Conservation (phyloP, 2,113 vertebrate species). For the Tetrax tetrax region DNA sequence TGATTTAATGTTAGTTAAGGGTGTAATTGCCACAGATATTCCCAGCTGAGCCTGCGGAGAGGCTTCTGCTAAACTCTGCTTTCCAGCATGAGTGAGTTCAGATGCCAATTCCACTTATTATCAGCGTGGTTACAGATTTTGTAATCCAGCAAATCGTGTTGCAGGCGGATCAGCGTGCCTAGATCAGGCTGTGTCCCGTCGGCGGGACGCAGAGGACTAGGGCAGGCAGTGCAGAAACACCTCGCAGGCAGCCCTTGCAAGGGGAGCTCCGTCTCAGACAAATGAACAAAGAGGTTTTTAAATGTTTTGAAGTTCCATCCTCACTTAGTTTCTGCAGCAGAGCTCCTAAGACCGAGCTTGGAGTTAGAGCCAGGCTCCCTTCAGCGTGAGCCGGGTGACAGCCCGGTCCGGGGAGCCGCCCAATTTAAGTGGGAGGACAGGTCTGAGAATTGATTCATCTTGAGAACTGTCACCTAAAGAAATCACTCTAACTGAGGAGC, state of each 20-base stretch:
- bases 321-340: neutral
- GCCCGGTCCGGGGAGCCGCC: neutral
- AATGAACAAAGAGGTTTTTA: accelerated
- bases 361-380: neutral
- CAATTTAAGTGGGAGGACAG: neutral
- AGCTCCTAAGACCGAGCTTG: neutral
- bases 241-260: neutral
- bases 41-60: neutral
- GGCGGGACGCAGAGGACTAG: neutral
- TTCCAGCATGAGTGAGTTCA: neutral
- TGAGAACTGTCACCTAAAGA: neutral
- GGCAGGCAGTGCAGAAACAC: no score
- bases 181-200: neutral
- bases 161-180: neutral
- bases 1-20: neutral
- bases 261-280: neutral
- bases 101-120: neutral
- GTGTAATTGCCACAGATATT: neutral
- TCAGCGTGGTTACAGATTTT: neutral
- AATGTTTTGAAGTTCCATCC: neutral
- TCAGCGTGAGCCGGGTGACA: accelerated
- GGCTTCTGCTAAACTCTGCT: neutral
- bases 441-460: neutral
- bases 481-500: neutral
- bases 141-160: neutral